phyloP scores from a whole-genome alignment of 2,888 invertebrate species.

The Bembecia ichneumoniformis region DNA sequence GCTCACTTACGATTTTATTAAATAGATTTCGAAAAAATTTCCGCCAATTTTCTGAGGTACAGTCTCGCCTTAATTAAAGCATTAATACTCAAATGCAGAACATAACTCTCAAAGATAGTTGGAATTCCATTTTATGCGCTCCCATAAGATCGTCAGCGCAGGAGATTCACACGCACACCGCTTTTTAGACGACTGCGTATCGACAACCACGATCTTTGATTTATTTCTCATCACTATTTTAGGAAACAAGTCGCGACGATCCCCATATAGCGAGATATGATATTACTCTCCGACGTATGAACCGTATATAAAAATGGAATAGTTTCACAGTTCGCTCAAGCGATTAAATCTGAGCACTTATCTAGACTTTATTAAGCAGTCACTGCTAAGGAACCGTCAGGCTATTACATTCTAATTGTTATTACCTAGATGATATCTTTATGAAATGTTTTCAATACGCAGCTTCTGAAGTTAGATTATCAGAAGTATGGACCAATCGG shows the following conservation, averaged over 20 bases:
- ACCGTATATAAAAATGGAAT: slow-evolving; percentile 40
- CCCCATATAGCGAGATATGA: slow-evolving; percentile 60
- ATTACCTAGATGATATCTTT: background rate
- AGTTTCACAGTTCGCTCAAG: slow-evolving; percentile 25
- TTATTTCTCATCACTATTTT: slow-evolving; percentile 70
- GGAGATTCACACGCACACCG: slow-evolving; percentile 62
- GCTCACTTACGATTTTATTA: too few relatives aligned
- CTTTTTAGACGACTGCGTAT: slow-evolving; percentile 46
- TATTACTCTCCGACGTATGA: slow-evolving; percentile 49
- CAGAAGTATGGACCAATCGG: slow-evolving; percentile 32
- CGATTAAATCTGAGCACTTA: slow-evolving; percentile 10
- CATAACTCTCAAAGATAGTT: slow-evolving; percentile 16
- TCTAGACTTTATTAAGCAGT: background rate
- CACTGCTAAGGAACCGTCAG: background rate
- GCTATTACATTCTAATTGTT: background rate
- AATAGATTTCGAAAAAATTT: background rate
- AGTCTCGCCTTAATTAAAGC: slow-evolving; percentile 18
- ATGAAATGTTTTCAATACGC: background rate
- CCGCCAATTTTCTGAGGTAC: background rate
- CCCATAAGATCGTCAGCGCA: slow-evolving; percentile 49
- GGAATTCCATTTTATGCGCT: slow-evolving; percentile 46
- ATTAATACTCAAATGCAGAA: slow-evolving; percentile 27
- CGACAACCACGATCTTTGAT: slow-evolving; percentile 57
- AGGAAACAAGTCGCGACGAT: slow-evolving; percentile 58
- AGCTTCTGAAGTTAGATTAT: slow-evolving; percentile 14